phyloP scores from a whole-genome alignment of 2,888 invertebrate species.

The Serripes groenlandicus region DNA sequence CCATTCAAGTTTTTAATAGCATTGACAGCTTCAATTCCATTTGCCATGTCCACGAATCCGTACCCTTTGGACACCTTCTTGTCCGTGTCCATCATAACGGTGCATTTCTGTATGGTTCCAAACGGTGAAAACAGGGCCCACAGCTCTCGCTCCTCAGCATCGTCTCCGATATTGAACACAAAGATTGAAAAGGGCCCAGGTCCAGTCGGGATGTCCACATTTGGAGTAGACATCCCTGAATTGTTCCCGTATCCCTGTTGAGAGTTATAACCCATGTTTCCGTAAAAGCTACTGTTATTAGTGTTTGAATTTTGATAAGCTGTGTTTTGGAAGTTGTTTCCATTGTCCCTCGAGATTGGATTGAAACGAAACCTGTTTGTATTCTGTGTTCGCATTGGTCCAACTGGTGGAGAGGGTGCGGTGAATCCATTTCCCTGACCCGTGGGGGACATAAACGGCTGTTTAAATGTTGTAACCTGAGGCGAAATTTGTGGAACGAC shows the following conservation, averaged over 20 bases:
- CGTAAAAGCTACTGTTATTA: constrained; percentile 4
- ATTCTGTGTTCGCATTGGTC: constrained; percentile 71
- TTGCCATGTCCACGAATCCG: constrained; percentile 87
- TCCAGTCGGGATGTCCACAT: constrained; percentile 51
- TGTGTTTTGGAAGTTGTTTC: constrained; percentile 1
- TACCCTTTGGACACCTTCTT: constrained; percentile 85
- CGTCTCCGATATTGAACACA: constrained; percentile 86
- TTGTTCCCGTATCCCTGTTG: constrained; percentile 1
- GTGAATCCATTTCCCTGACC: constrained; percentile 65
- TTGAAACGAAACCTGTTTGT: constrained; percentile 72
- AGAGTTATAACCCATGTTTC: constrained; percentile 3
- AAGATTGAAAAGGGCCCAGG: constrained; percentile 78
- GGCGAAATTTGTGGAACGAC: constrained; percentile 38
- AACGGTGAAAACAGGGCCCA: constrained; percentile 86
- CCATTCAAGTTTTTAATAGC: constrained; percentile 86
- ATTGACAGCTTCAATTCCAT: constrained; percentile 85
- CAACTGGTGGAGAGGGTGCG: constrained; percentile 50
- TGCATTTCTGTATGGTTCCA: constrained; percentile 86
- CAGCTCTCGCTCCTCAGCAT: constrained; percentile 85
- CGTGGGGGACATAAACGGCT: constrained; percentile 48
- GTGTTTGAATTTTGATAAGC: neutral
- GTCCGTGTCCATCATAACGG: constrained; percentile 84
- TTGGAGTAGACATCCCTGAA: constrained; percentile 24
- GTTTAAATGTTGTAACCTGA: constrained; percentile 34
- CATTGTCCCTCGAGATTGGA: constrained; percentile 57